phyloP scores from a whole-genome alignment of 64 coral and sea anemone genomes.

The Montipora efflorescens region DNA sequence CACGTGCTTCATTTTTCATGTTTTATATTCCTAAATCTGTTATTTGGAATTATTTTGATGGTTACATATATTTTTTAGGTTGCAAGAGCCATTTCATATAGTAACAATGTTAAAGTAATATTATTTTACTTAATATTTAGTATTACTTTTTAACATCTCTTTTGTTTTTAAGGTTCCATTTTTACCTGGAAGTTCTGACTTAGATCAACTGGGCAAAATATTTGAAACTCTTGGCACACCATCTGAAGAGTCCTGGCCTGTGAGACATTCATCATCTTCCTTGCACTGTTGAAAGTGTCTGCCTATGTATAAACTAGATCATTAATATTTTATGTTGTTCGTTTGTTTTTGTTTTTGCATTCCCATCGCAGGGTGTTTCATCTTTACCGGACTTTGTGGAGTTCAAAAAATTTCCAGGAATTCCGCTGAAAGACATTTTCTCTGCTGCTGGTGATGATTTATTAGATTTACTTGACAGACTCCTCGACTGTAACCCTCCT shows the following conservation, averaged over 20 bases:
- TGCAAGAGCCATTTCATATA: too few species aligned
- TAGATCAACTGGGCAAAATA: constrained; percentile 96
- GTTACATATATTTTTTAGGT: too few species aligned
- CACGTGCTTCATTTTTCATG: too few species aligned
- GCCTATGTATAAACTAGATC: too few species aligned
- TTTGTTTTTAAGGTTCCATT: constrained; percentile 80
- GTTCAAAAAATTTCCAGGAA: constrained; percentile 94
- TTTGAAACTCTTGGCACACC: constrained; percentile 97
- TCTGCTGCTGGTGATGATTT: constrained; percentile 98
- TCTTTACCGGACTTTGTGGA: constrained; percentile 96
- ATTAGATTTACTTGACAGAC: constrained; percentile 90
- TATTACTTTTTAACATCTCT: neutral
- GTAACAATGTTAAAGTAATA: too few species aligned
- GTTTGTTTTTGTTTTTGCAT: neutral
- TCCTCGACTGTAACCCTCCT: constrained; percentile 91
- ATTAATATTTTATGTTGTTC: neutral
- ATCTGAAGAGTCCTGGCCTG: constrained; percentile 96
- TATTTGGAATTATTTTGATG: too few species aligned
- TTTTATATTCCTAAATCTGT: too few species aligned
- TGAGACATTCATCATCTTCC: constrained; percentile 38
- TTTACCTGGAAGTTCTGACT: constrained; percentile 89
- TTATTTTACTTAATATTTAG: too few species aligned
- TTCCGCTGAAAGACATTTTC: constrained; percentile 96
- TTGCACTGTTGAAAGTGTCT: too few species aligned
- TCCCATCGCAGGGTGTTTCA: constrained; percentile 66